Evolutionary conservation across 2,113 vertebrate genomes (phyloP).

Genomic region (Microcebus ravelobensis): DNA sequence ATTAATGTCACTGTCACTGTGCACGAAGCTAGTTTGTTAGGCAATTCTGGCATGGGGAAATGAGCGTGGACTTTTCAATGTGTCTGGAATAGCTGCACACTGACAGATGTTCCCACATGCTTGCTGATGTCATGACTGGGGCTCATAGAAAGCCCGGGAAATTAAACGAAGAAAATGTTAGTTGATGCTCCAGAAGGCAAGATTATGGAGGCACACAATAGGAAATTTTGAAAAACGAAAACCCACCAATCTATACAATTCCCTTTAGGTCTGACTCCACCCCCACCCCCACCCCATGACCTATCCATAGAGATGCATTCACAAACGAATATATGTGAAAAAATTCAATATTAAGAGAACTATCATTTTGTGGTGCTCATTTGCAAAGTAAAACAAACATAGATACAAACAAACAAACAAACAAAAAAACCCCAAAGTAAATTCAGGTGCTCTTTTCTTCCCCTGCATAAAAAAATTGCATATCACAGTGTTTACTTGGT

Average conservation of each 20-base stretch:
- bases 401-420: neutral
- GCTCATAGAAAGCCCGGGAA: neutral
- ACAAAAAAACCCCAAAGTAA: neutral
- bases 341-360: slow-evolving; percentile 38
- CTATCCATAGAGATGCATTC: neutral
- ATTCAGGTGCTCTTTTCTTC: neutral
- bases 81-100: slow-evolving; percentile 21
- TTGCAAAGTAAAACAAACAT: slow-evolving; percentile 22
- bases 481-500: slow-evolving; percentile 66
- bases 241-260: neutral
- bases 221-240: slow-evolving; percentile 10
- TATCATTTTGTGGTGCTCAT: neutral
- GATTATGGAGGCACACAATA: neutral
- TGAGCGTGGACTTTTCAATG: neutral
- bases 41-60: neutral
- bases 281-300: rapidly evolving
- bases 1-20: neutral
- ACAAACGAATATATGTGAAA: slow-evolving; percentile 54
- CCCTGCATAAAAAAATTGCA: slow-evolving; percentile 49
- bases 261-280: neutral
- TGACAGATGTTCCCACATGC: slow-evolving; percentile 43
- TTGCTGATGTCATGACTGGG: slow-evolving; percentile 52
- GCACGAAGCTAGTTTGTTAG: slow-evolving; percentile 35
- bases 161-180: slow-evolving; percentile 39
- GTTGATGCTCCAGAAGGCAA: neutral